Conservation (phyloP, 1,140 invertebrate species). For the Paracyclopina nana region DNA sequence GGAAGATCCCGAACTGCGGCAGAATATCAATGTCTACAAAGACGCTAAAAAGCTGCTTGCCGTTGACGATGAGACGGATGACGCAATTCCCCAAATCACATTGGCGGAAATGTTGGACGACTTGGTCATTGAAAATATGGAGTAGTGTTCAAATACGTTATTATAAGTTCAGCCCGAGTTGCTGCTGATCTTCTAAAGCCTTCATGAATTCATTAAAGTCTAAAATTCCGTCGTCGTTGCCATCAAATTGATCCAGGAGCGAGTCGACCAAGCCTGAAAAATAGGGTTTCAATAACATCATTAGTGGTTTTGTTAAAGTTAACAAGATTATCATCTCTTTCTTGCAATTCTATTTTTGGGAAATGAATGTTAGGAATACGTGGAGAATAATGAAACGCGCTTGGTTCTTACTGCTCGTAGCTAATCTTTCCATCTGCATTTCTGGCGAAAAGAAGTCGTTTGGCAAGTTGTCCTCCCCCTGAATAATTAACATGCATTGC, state of each 20-base stretch:
- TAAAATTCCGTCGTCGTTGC: background rate
- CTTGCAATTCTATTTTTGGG: no score
- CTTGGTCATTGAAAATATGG: slow-evolving; percentile 44
- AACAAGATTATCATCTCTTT: no score
- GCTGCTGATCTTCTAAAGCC: background rate
- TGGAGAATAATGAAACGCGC: background rate
- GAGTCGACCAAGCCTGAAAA: slow-evolving; percentile 8
- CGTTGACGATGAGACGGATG: slow-evolving; percentile 38
- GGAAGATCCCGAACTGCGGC: slow-evolving; percentile 67
- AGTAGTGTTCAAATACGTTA: slow-evolving; percentile 27
- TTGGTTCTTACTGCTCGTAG: background rate
- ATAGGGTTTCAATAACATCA: background rate
- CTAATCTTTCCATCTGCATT: background rate
- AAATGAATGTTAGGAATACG: background rate
- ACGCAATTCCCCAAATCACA: slow-evolving; percentile 56
- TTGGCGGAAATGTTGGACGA: slow-evolving; percentile 95
- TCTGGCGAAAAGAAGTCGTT: background rate
- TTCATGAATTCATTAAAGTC: slow-evolving; percentile 4
- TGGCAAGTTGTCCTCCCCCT: no score
- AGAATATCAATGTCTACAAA: slow-evolving; percentile 84
- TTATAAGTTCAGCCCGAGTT: background rate
- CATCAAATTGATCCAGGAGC: background rate
- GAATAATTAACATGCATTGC: no score
- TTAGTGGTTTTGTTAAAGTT: no score
- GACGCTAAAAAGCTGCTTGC: slow-evolving; percentile 35